phyloP scores from a whole-genome alignment of 2,888 invertebrate genomes.

The Tupiocoris notatus region DNA sequence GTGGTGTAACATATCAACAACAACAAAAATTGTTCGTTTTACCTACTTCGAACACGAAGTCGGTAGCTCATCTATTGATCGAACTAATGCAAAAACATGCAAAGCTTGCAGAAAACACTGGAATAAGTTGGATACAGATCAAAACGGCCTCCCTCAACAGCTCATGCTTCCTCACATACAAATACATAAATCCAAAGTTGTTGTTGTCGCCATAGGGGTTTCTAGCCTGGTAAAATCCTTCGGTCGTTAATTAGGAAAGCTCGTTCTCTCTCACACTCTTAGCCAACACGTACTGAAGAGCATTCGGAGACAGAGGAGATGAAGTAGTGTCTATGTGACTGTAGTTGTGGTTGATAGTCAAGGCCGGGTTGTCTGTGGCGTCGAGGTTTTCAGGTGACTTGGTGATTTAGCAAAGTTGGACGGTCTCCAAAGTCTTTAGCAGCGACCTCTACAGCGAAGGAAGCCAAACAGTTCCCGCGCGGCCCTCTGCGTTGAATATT shows the following conservation, averaged over 20 bases:
- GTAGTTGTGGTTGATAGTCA: not conserved
- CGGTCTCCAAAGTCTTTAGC: conserved; percentile 32
- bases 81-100: not conserved
- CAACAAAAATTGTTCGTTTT: no score
- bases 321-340: conserved; percentile 1
- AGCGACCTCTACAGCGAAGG: conserved; percentile 15
- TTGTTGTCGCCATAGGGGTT: conserved; percentile 39
- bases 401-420: conserved; percentile 39
- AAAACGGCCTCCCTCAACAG: conserved; percentile 37
- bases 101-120: not conserved
- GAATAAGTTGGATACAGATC: conserved; percentile 22
- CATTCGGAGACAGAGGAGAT: conserved; percentile 11
- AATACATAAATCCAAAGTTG: conserved; percentile 41
- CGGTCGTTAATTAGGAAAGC: conserved; percentile 34
- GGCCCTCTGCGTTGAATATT: conserved; percentile 30
- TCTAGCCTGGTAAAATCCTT: conserved; percentile 30
- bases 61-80: no score
- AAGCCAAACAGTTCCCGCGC: conserved; percentile 30
- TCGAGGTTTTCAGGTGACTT: conserved; percentile 40
- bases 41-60: no score
- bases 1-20: no score
- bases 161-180: conserved; percentile 13
- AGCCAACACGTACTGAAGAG: not conserved
- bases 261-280: not conserved
- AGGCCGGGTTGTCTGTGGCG: not conserved